A percentile compares a stretch with the other conserved stretches of the same genome.
Conservation (phyloP, 2,888 invertebrate genomes). For the Drosophila neutralis region DNA sequence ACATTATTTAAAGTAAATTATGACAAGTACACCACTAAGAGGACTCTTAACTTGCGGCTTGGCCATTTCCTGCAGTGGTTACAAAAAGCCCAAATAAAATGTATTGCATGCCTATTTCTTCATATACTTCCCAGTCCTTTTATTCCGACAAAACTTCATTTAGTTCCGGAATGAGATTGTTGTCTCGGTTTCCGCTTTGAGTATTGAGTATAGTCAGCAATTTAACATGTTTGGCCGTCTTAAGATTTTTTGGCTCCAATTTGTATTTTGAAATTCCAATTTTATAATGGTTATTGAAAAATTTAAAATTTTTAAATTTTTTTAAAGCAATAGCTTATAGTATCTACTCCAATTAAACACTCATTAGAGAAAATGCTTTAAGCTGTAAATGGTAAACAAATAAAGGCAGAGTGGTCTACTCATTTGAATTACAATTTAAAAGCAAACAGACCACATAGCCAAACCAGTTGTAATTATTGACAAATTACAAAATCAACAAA, state of each 20-base stretch:
- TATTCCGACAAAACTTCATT: neutral
- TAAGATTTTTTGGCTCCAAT: too few species aligned
- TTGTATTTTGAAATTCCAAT: neutral
- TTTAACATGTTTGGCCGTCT: neutral
- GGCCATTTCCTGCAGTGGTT: slow-evolving; percentile 56
- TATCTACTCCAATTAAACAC: neutral
- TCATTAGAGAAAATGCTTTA: slow-evolving; percentile 1
- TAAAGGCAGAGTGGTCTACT: slow-evolving; percentile 16
- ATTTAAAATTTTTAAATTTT: neutral
- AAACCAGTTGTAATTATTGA: slow-evolving; percentile 69
- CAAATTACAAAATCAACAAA: slow-evolving; percentile 76
- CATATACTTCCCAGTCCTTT: neutral
- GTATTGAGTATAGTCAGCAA: neutral
- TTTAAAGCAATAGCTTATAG: neutral
- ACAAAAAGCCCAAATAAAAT: slow-evolving; percentile 19
- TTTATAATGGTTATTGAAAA: neutral
- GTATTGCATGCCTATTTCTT: neutral
- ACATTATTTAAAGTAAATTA: slow-evolving; percentile 66
- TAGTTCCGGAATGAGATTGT: neutral
- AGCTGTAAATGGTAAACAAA: slow-evolving; percentile 21
- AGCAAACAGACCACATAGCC: slow-evolving; percentile 64
- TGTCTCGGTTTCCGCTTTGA: neutral
- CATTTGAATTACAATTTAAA: slow-evolving; percentile 36
- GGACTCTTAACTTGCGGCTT: slow-evolving; percentile 46
- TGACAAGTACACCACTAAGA: slow-evolving; percentile 48